Base-by-base conservation (phyloP, 2,113 vertebrate genomes). In the Xyliphius kryptos region DNA sequence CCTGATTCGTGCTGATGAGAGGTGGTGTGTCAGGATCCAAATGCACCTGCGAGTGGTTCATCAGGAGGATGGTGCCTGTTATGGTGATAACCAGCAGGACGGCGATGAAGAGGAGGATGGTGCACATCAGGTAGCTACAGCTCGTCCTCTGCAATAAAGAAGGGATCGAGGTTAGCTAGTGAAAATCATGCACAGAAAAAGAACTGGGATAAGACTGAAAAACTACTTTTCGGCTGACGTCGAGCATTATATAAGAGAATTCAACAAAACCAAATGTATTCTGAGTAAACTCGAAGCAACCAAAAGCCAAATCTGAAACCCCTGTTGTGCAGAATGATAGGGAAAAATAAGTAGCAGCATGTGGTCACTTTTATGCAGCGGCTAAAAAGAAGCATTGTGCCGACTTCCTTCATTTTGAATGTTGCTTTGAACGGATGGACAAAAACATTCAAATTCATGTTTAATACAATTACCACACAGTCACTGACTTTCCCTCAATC, bases 111-210 rank as follows among this genome's bases (percentile, higher is more conserved):
- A 93, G 80, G 70, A 97, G 87, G 56, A 96, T 91, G 0, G 92
- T 91, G 79, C 95, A 97, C 43, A 97, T 84, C 61, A 92, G 78
- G 66, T 92, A 97, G 67, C 93, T 84, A 0, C 93, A 97, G 85
- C 90, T 91, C 77, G 89, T 90, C 81, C 91, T 89, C 95, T 97
- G 84, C 0, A 87, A 82, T 14, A 88, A 79, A 0, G 72, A 91
- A 78, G 0, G 0, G 61, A 46, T 41, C 44, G 22, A 19, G 52
- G 12, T 57, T 17, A 55, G 7, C 56, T 43, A 63, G 6, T 16
- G 17, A 61, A 10, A n/a, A n/a, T n/a, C n/a, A n/a, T n/a, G n/a
- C n/a, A n/a, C n/a, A n/a, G n/a, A n/a, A 41, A 14, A 10, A 41
- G 13, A 41, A 12, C 13, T 41, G 13, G 40, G 40, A 41, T 41